phyloP scores from a whole-genome alignment of 2,113 vertebrate genomes.

The Mormyrus iriodes region DNA sequence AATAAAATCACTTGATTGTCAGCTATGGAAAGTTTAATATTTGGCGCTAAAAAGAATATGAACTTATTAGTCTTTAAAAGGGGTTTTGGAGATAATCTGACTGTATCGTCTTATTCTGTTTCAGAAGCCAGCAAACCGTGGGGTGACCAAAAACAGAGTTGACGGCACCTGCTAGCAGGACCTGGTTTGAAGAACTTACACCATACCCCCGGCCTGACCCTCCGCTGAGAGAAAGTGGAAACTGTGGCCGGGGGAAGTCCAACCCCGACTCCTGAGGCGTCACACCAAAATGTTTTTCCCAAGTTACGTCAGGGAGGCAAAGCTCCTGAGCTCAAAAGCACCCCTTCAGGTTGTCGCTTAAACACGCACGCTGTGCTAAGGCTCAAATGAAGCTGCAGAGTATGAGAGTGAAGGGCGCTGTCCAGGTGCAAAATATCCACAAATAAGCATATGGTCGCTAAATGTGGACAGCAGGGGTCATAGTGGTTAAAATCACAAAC shows the following conservation, averaged over 20 bases:
- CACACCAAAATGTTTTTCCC: slow-evolving; percentile 13
- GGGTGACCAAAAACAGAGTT: not conserved
- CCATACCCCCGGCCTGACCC: not conserved
- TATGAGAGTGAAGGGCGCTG: not conserved
- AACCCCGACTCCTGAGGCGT: slow-evolving; percentile 45
- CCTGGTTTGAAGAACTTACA: not conserved
- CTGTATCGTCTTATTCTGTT: not conserved
- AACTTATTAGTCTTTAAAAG: not conserved
- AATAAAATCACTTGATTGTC: not conserved
- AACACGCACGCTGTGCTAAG: not conserved
- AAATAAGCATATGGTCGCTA: not conserved
- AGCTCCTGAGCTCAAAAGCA: not conserved
- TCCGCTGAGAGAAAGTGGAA: slow-evolving; percentile 36
- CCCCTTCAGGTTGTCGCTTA: not conserved
- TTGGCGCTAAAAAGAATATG: not conserved
- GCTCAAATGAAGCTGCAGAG: not conserved
- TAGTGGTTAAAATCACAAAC: not conserved
- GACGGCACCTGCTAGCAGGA: not conserved
- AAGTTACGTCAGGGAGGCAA: too few species aligned
- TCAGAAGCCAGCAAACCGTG: not conserved
- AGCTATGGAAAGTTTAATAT: not conserved
- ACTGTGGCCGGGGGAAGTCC: slow-evolving; percentile 52
- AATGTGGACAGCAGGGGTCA: not conserved
- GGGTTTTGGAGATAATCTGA: not conserved
- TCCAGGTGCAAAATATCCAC: not conserved